Conservation (phyloP, 2,113 vertebrate species). For the Stigmatopora nigra region DNA sequence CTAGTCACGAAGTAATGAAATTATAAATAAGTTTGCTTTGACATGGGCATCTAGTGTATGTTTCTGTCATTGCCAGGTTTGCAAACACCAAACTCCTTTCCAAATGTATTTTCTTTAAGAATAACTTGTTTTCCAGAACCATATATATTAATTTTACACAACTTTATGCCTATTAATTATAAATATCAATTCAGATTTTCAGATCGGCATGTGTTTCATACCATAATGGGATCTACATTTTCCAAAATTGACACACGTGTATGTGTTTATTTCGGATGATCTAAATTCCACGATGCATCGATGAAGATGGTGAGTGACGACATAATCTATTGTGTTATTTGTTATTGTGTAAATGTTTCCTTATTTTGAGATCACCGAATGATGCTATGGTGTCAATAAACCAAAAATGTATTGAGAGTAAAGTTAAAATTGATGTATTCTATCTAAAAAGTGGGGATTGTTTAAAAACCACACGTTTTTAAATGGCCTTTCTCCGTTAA, state of each 20-base stretch:
- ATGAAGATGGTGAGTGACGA: not conserved
- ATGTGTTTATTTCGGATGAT: not conserved
- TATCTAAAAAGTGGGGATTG: fast-evolving
- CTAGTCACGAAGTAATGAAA: not conserved
- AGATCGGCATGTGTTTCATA: not conserved
- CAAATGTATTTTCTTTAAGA: not conserved
- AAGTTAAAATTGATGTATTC: not conserved
- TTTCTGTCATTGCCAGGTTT: not conserved
- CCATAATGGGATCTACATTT: not conserved
- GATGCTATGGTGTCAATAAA: fast-evolving
- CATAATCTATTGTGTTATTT: not conserved
- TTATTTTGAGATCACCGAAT: not conserved
- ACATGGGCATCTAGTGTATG: not conserved
- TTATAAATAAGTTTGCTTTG: not conserved
- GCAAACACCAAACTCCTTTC: not conserved
- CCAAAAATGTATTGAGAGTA: not conserved
- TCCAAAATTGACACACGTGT: not conserved
- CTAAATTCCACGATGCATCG: fast-evolving
- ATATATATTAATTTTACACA: not conserved
- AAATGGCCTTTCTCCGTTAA: conserved; percentile 2
- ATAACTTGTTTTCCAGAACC: not conserved
- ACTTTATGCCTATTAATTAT: fast-evolving
- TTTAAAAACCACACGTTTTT: not conserved
- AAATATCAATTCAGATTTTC: fast-evolving
- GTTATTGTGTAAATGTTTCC: fast-evolving